Evolutionary conservation across 2,888 invertebrate species (phyloP).

Genomic region (Hydroisotoma schaefferi): DNA sequence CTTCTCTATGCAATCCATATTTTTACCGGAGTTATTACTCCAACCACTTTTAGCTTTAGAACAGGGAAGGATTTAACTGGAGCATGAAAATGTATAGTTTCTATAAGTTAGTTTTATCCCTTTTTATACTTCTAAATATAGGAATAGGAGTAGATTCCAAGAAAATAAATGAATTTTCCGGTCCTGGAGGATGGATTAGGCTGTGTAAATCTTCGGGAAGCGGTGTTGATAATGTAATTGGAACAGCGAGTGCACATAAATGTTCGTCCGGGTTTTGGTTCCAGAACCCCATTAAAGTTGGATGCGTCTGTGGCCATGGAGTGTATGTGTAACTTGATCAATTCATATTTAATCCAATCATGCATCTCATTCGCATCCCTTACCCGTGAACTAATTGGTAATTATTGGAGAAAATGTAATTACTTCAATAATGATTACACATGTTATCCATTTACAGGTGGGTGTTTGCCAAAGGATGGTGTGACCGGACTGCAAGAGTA

Average conservation of each 20-base stretch:
- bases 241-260: slow-evolving; percentile 10
- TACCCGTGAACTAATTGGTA: too few species aligned
- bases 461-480: slow-evolving; percentile 39
- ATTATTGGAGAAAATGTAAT: neutral
- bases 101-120: neutral
- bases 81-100: too few species aligned
- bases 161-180: neutral
- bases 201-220: slow-evolving; percentile 22
- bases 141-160: neutral
- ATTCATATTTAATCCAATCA: too few species aligned
- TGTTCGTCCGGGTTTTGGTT: slow-evolving; percentile 39
- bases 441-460: slow-evolving; percentile 21
- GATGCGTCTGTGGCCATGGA: slow-evolving; percentile 39
- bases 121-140: neutral
- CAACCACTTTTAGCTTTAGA: too few species aligned
- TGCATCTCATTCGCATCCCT: too few species aligned
- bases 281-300: slow-evolving; percentile 21
- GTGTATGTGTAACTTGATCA: slow-evolving; percentile 33
- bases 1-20: too few species aligned
- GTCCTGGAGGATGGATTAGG: slow-evolving; percentile 23
- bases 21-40: too few species aligned
- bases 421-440: neutral
- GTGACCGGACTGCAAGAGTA: slow-evolving; percentile 25
- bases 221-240: slow-evolving; percentile 17
- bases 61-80: too few species aligned